Base-by-base conservation (phyloP, 2,797 vertebrate species). In the Microchirus variegatus region DNA sequence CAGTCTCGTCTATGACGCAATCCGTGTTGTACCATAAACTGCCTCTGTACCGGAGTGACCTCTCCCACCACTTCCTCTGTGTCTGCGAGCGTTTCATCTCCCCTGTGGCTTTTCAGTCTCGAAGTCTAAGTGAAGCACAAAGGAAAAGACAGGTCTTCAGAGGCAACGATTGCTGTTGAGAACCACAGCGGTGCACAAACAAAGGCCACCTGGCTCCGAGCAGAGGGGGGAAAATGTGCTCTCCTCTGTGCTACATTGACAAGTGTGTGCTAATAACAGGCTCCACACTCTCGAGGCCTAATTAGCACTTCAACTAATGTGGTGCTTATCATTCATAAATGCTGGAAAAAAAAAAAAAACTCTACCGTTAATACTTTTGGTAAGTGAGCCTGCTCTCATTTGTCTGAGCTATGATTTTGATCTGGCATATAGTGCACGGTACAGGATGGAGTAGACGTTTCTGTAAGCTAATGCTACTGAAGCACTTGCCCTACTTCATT, bases 1-100 rank as follows among this genome's bases (percentile, higher is more conserved):
- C 50, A 44, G 67, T 57, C 78, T 88, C 73, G 73, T 79, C 83
- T 87, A 82, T 93, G 92, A 93, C 87, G 90, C 89, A 87, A 74
- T 67, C 81, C 70, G 78, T 87, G 88, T 85, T 83, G 80, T 87
- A 87, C 72, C 87, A 84, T 91, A 82, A 87, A 84, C 85, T 87
- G 83, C 81, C 78, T 87, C 64, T 85, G 85, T 71, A 80, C 85
- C 68, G n/a, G 75, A 85, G 74, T 91, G 89, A 90, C 90, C 91
- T 92, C 82, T 75, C 80, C 84, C 86, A 83, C 89, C 87, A 87
- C 91, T 90, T 93, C 93, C 91, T 91, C 84, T 85, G 76, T 73
- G 75, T 77, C 60, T 84, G 58, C 68, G 67, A 78, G 77, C 87
- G 83, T 88, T 77, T 85, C 77, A 55, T 84, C 82, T 89, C 88